Evolutionary conservation across 2,888 invertebrate genomes (phyloP).

Genomic region (Tachina grossa): DNA sequence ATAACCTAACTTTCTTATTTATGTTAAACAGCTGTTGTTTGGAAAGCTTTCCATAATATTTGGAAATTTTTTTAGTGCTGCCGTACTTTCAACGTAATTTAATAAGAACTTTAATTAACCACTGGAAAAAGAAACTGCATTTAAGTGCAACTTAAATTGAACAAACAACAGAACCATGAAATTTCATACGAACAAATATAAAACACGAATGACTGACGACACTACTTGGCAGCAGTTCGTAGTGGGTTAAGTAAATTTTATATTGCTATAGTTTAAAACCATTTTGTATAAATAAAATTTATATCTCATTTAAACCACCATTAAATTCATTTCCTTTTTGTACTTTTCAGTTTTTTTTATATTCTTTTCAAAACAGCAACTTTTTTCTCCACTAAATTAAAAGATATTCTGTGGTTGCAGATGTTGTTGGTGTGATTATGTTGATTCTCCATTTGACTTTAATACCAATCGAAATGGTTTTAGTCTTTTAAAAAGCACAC

Average conservation of each 20-base stretch:
- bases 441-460: conserved; percentile 73
- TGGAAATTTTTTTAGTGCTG: no score
- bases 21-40: no score
- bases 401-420: background rate
- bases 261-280: conserved; percentile 6
- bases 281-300: conserved; percentile 33
- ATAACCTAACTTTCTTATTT: no score
- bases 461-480: conserved; percentile 68
- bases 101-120: no score
- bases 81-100: no score
- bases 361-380: background rate
- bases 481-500: background rate
- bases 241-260: conserved; percentile 26
- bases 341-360: background rate
- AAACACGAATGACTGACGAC: no score
- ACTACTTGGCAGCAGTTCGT: background rate
- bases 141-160: no score
- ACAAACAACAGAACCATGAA: no score
- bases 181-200: no score
- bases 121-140: no score
- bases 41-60: no score
- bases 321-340: conserved; percentile 54
- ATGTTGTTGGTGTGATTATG: conserved; percentile 65
- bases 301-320: conserved; percentile 40
- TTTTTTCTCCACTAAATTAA: background rate